These are phyloP conservation scores for Tokudaia muenninki DNA, from an alignment of 2,797 vertebrate genomes.

Conservation along the genomic window DNA sequence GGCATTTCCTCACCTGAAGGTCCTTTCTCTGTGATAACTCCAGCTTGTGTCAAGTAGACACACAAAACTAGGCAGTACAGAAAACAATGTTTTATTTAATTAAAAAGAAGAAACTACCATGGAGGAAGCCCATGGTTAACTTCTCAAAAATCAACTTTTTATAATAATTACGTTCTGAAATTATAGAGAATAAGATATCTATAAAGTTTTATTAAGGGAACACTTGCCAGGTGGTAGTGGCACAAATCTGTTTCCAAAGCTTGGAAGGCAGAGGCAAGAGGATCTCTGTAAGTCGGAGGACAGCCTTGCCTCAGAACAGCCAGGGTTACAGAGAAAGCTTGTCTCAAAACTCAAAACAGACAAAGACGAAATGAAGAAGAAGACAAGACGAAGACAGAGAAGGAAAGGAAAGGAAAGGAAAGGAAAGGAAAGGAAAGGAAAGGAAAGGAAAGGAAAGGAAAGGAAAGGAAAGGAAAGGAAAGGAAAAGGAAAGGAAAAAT, in stretches of 20 bases:
- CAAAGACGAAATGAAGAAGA: no score
- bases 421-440: neutral
- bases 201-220: no score
- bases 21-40: no score
- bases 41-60: no score
- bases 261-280: neutral
- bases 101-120: neutral
- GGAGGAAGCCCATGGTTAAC: no score
- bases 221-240: neutral
- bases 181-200: no score
- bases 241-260: neutral
- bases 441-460: neutral
- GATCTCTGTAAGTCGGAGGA: neutral
- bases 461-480: neutral
- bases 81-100: constrained; percentile 20
- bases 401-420: neutral
- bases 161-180: no score
- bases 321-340: neutral
- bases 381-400: neutral
- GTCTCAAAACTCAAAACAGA: neutral
- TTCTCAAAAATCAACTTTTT: no score
- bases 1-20: no score
- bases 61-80: no score
- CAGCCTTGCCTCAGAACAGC: neutral
- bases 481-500: no score